phyloP scores from a whole-genome alignment of 37 sponge, comb jelly and placozoan species.

The Aphrocallistes beatrix region DNA sequence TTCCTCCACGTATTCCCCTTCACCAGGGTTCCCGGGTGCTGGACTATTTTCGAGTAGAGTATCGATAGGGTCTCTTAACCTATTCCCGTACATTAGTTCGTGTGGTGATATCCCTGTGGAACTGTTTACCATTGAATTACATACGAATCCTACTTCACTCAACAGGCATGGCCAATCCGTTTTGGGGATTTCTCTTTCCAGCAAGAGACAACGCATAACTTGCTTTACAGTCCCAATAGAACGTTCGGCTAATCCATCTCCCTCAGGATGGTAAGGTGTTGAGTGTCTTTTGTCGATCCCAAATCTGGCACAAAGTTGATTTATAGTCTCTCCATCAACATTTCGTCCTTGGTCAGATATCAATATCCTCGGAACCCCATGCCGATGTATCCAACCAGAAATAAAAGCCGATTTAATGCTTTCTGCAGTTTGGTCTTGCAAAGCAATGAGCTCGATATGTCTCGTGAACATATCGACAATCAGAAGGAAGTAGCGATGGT shows the following conservation, averaged over 20 bases:
- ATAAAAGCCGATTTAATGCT: neutral
- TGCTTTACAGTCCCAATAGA: neutral
- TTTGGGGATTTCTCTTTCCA: neutral
- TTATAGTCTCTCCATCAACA: neutral
- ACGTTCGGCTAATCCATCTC: neutral
- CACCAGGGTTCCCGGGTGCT: neutral
- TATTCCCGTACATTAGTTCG: no score
- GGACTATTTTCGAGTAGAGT: neutral
- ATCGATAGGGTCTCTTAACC: neutral
- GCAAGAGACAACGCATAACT: neutral
- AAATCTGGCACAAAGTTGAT: neutral
- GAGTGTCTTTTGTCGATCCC: neutral
- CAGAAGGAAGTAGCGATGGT: neutral
- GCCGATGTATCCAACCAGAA: neutral
- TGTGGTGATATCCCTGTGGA: neutral
- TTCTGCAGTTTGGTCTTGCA: neutral
- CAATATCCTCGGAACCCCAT: neutral
- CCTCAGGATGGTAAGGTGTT: no score
- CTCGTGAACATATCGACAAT: neutral
- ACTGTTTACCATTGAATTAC: no score
- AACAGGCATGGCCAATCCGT: neutral
- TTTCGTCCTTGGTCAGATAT: neutral
- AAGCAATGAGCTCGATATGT: neutral
- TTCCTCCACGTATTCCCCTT: neutral
- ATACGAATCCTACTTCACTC: no score